These are phyloP conservation scores for Triplophysa tibetana DNA, from an alignment of 2,113 vertebrate species.

Conservation along the genomic window DNA sequence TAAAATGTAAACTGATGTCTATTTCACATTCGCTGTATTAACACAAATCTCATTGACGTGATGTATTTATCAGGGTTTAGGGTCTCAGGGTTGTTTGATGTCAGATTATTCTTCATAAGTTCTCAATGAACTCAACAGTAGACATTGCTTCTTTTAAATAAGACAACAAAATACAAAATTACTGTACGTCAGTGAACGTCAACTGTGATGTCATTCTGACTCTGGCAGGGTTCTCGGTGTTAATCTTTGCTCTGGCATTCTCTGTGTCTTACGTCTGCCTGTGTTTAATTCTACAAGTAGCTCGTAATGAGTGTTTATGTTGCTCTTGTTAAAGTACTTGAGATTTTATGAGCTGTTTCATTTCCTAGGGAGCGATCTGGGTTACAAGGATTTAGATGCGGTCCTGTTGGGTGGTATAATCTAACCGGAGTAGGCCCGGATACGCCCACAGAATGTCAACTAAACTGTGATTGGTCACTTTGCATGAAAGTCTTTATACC, in stretches of 20 bases:
- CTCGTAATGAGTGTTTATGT: constrained; percentile 1
- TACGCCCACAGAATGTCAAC: no score
- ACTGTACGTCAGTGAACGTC: not conserved
- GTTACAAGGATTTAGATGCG: not conserved
- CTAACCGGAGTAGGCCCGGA: not conserved
- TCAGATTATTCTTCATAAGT: not conserved
- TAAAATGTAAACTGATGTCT: no score
- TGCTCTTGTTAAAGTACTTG: constrained; percentile 19
- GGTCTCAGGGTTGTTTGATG: not conserved
- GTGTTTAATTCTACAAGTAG: constrained; percentile 2
- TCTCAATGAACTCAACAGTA: not conserved
- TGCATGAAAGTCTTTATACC: no score
- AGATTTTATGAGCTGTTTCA: constrained; percentile 26
- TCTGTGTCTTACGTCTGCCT: not conserved
- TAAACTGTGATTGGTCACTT: no score
- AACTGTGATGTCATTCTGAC: not conserved
- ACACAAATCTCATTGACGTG: not conserved
- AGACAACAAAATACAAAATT: not conserved
- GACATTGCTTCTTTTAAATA: not conserved
- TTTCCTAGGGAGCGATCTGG: not conserved
- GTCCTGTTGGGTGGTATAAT: not conserved
- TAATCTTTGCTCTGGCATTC: constrained; percentile 4
- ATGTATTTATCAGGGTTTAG: not conserved
- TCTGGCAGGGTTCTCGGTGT: not conserved
- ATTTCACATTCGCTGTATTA: not conserved